Base-by-base conservation (phyloP, 2,797 vertebrate species). In the Cirrhinus mrigala region DNA sequence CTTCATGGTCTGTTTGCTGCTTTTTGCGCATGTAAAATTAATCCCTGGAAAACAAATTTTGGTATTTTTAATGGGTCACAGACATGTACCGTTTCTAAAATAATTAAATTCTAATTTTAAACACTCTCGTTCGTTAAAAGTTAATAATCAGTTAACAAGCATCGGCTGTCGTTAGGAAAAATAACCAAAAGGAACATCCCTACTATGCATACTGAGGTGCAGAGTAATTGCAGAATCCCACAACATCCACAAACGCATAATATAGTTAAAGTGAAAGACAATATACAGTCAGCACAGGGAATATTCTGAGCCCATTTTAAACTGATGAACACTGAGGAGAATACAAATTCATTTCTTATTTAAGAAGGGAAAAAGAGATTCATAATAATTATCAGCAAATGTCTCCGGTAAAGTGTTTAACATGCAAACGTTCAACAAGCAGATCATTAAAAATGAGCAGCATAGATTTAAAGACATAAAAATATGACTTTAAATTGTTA, bases 401-500 rank as follows among this genome's bases (percentile, higher is more conserved):
- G 27, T 46, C 33, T 78, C 52, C 18, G 10, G 37, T 20, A 54
- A 56, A 56, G 7, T 46, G 33, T 78, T 60, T 24, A 58, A 60
- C 40, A 50, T 20, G 77, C 24, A 79, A 79, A 66, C 66, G 48
- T 10, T 79, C 9, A 46, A 64, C 58, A 48, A 64, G 40, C 60
- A 29, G 27, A 48, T 79, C 14, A 60, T 29, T 29, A 29, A 64
- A 64, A 64, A 29, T 14, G 7, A 14, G 14, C 62, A 64, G 11
- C 27, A 8, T 60, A 44, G 8, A 24, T 37, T 18, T 15, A 56
- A 44, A 56, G 24, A 3, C 16, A 18, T 24, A 9, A 56, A 44
- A 54, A 24, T n/a, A 20, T n/a, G n/a, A 8, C 18, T 48, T 29
- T 3, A 62, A 10, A 48, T 33, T 20, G 11, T 18, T 22, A 46